Evolutionary conservation across 2,888 invertebrate species (phyloP), one percentile per base, ranked within the genome.

Genomic region (Rhingia rostrata): DNA sequence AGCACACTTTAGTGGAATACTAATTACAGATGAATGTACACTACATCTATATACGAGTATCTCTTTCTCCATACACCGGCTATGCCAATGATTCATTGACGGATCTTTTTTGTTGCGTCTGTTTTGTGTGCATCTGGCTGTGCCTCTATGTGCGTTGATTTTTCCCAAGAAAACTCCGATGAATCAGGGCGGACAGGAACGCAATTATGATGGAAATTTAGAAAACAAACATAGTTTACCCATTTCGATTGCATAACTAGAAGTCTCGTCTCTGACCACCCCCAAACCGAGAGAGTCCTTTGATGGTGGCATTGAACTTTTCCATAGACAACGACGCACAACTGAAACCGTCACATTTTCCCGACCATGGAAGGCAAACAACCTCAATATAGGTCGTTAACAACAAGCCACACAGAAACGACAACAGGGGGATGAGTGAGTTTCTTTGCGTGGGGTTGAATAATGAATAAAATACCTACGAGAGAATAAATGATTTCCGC

Each of bases 231-330:
- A 22, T 22, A 22, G 22, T 22, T 22, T 22, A 2, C 22, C 9
- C 10, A 39, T 49, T 37, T 63, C 30, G 37, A 41, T 37, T 66
- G 47, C 39, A 61, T 61, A 66, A 66, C 10, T 10, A 3, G 3
- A 14, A 56, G 54, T 30, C 43, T 10, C n/a, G 32, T 45, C 14
- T 49, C 35, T 74, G 74, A 56, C 66, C 64, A 6, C 1, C 47
- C 64, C 39, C 43, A 75, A 74, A 41, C 53, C 45, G 39, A 22
- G 1, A 22, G 47, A 51, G 32, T 73, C 72, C 67, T 72, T 66
- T 63, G 22, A 22, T 22, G 63, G 10, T 78, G 82, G 78, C 82
- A 83, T 78, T 78, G 78, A 83, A 83, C 82, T 82, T 78, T 74
- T 63, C 39, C 54, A 49, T 54, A 64, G 72, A 78, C 78, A 49